Evolutionary conservation across 2,888 invertebrate genomes (phyloP).

Genomic region (Boloria euphrosyne): DNA sequence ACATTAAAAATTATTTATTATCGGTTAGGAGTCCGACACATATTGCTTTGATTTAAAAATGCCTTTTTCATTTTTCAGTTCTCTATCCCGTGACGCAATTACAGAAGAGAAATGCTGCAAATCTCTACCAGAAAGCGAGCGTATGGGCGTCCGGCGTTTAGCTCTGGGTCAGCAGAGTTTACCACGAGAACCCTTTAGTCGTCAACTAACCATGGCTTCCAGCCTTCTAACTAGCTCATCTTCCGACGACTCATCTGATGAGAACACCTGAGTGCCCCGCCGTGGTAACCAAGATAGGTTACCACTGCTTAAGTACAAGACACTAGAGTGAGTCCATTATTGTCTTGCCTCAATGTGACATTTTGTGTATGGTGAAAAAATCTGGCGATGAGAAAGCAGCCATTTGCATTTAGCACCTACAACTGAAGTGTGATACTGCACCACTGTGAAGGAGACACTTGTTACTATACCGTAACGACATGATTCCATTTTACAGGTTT

Average conservation of each 20-base stretch:
- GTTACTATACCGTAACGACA: neutral
- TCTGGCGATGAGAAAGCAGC: neutral
- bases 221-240: slow-evolving; percentile 85
- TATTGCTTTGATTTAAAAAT: too few relatives aligned
- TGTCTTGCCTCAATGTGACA: slow-evolving; percentile 17
- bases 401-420: neutral
- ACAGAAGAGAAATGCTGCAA: slow-evolving; percentile 87
- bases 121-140: slow-evolving; percentile 83
- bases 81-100: slow-evolving; percentile 85
- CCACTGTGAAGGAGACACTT: neutral
- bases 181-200: slow-evolving; percentile 82
- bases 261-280: slow-evolving; percentile 78
- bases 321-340: slow-evolving; percentile 59
- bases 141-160: slow-evolving; percentile 75
- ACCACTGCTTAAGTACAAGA: slow-evolving; percentile 75
- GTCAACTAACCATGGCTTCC: slow-evolving; percentile 84
- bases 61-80: slow-evolving; percentile 59
- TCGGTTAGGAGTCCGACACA: too few relatives aligned
- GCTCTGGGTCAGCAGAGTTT: slow-evolving; percentile 82
- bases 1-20: too few relatives aligned
- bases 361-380: slow-evolving; percentile 18
- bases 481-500: neutral
- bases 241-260: slow-evolving; percentile 76
- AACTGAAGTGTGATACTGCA: neutral
- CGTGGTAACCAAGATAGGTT: slow-evolving; percentile 78